Evolutionary conservation across 2,888 invertebrate genomes (phyloP).

Genomic region (Acronicta alni): DNA sequence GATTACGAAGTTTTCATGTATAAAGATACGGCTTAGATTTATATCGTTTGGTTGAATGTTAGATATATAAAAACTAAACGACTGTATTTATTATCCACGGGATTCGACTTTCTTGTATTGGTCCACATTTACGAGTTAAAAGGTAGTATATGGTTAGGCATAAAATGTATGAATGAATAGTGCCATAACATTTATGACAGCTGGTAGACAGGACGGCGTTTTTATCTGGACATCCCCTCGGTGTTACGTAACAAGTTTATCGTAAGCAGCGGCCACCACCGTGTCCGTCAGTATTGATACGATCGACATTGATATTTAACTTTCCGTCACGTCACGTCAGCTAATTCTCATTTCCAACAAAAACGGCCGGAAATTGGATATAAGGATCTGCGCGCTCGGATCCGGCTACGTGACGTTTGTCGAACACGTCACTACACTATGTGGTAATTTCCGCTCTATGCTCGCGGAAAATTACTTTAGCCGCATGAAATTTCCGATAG

Average conservation of each 20-base stretch:
- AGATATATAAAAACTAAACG: constrained; percentile 50
- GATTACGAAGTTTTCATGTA: constrained; percentile 26
- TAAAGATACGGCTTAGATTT: constrained; percentile 24
- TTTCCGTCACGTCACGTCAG: constrained; percentile 85
- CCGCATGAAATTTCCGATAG: constrained; percentile 87
- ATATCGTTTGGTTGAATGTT: constrained; percentile 34
- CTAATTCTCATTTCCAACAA: constrained; percentile 88
- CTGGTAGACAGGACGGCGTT: constrained; percentile 36
- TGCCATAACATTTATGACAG: constrained; percentile 53
- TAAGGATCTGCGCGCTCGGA: constrained; percentile 87
- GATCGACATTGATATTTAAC: constrained; percentile 82
- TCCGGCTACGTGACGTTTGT: constrained; percentile 89
- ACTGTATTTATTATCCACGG: constrained; percentile 46
- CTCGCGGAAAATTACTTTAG: constrained; percentile 89
- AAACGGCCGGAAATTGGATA: constrained; percentile 89
- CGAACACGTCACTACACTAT: constrained; percentile 89
- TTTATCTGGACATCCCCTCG: constrained; percentile 44
- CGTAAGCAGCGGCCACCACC: constrained; percentile 41
- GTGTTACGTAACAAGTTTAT: constrained; percentile 51
- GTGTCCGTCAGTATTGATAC: constrained; percentile 61
- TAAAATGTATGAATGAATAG: constrained; percentile 55
- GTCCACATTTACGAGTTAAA: constrained; percentile 49
- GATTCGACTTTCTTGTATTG: constrained; percentile 38
- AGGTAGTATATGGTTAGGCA: constrained; percentile 27
- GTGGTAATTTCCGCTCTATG: constrained; percentile 88